Evolutionary conservation across 1,140 invertebrate genomes (phyloP), one percentile per base, ranked within the genome.

Genomic region (Sarcophaga peregrina): DNA sequence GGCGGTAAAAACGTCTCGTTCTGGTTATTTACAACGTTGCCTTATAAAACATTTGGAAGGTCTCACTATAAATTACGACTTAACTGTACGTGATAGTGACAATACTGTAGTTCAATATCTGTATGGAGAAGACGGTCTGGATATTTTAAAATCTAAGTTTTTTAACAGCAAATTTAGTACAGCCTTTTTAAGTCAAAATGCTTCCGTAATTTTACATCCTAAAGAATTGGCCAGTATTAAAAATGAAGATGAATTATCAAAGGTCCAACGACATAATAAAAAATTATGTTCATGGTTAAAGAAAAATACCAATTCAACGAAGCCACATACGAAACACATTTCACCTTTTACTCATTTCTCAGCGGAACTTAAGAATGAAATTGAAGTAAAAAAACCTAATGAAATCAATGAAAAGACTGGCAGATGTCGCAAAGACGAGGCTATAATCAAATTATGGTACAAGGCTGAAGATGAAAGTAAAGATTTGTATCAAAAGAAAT

Each of bases 51-150:
- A 99, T 92, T 92, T 99, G 45, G 99, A 99, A 93, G 98, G 98
- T 11, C 87, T 99, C 3, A 93, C 93, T 68, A 95, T 99, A 0
- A 93, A 94, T 73, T 99, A 99, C 90, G 98, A 99, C 91, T 92
- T 95, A 85, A 99, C 98, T 3, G 98, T 99, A 0, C 92, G 98
- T 83, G 98, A 99, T 91, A 95, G 95, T 84, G 98, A 99, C 91
- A 95, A 95, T 46, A 96, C 95, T 90, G 93, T 99, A n/a, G 93
- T 99, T 83, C 98, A 99, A 91, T 98, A 97, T 90, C 92, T 94
- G n/a, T 99, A 99, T 90, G 99, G 99, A 5, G 98, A 99, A 92
- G 99, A 99, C 92, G 98, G 98, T 0, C 91, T 99, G 74, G 98
- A 99, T 90, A 95, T 99, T 74, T 91, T 94, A 0, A 97, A 96